These are phyloP conservation scores for Oceanodroma leucorhoa DNA, from an alignment of 2,797 vertebrate species.

Conservation along the genomic window DNA sequence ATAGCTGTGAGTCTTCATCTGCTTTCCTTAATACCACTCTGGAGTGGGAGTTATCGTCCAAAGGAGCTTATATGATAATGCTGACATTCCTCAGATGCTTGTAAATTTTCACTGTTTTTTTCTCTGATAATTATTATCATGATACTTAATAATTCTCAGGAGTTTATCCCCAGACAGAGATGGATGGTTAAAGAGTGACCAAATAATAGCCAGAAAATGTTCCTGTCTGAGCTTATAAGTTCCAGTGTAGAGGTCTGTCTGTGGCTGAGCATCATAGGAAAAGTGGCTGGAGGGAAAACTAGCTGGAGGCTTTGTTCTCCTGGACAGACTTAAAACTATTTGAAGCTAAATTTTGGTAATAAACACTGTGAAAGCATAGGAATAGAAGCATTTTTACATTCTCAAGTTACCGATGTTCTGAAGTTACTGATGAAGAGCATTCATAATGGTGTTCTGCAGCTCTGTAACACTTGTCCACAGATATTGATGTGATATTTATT, in stretches of 20 bases:
- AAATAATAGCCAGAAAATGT: background rate
- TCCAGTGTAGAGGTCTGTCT: background rate
- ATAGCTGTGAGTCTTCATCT: conserved; percentile 26
- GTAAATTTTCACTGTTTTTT: background rate
- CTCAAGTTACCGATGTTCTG: background rate
- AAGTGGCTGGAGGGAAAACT: background rate
- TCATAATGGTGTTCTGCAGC: background rate
- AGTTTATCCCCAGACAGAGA: background rate
- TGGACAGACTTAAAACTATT: background rate
- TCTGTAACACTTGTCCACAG: background rate
- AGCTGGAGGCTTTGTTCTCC: background rate
- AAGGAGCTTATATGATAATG: conserved; percentile 14
- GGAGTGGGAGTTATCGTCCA: background rate
- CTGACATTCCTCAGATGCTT: background rate
- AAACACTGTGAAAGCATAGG: background rate
- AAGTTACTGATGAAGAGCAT: background rate
- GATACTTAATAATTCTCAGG: background rate
- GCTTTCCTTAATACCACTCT: conserved; percentile 30
- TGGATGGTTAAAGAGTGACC: background rate
- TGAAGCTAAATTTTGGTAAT: background rate
- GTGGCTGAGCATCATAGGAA: background rate
- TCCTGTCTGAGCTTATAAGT: background rate
- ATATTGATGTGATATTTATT: background rate
- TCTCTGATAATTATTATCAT: background rate
- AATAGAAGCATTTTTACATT: background rate